phyloP scores from a whole-genome alignment of 2,888 invertebrate genomes.

The Scaptomyza cyrtandrae region DNA sequence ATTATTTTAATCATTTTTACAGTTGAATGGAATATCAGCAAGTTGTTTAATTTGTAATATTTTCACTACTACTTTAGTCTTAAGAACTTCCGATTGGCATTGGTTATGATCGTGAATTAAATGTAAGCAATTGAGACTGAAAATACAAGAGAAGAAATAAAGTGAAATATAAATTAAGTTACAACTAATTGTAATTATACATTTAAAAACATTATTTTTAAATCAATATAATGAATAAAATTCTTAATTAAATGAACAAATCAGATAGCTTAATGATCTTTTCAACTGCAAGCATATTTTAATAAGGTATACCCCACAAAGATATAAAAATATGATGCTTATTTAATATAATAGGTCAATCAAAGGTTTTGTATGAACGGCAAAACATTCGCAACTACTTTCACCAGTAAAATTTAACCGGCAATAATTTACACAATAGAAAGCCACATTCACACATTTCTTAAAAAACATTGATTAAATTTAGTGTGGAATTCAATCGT shows the following conservation, averaged over 20 bases:
- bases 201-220: too few relatives aligned
- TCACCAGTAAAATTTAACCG: slow-evolving; percentile 17
- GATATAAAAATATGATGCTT: neutral
- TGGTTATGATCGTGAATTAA: neutral
- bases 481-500: slow-evolving; percentile 3
- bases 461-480: slow-evolving; percentile 16
- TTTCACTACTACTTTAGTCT: neutral
- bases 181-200: too few relatives aligned
- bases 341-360: too few relatives aligned
- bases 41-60: neutral
- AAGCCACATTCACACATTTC: slow-evolving; percentile 18
- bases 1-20: neutral
- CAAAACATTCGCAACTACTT: slow-evolving; percentile 19
- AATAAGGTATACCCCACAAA: too few relatives aligned
- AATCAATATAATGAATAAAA: too few relatives aligned
- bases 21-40: neutral
- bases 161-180: too few relatives aligned
- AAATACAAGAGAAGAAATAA: too few relatives aligned
- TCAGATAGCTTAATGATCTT: too few relatives aligned
- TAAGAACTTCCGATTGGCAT: neutral
- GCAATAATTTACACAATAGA: slow-evolving; percentile 16
- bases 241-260: neutral
- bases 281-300: too few relatives aligned
- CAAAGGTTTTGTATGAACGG: neutral
- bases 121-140: too few relatives aligned